phyloP scores from a whole-genome alignment of 2,888 invertebrate species.

The Parnassius apollo region DNA sequence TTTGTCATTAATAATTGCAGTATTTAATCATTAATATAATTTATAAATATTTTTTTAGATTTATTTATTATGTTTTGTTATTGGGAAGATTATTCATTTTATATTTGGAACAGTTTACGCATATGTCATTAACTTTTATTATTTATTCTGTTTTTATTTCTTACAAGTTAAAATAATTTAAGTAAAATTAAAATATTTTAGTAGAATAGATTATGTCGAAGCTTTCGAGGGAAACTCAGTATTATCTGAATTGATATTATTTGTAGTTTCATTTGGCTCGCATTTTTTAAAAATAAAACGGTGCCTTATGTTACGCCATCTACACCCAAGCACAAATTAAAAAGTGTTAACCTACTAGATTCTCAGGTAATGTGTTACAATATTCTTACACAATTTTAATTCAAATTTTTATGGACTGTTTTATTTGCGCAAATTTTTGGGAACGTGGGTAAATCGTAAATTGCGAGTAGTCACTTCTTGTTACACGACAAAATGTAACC shows the following conservation, averaged over 20 bases:
- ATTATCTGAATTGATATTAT: slow-evolving; percentile 51
- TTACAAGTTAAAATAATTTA: slow-evolving; percentile 9
- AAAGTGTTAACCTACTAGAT: too few relatives aligned
- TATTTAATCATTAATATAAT: slow-evolving; percentile 43
- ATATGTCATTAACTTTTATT: not conserved
- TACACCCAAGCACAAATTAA: too few relatives aligned
- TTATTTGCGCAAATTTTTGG: slow-evolving; percentile 1
- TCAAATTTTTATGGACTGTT: too few relatives aligned
- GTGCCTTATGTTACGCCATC: too few relatives aligned
- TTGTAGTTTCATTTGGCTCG: slow-evolving; percentile 41
- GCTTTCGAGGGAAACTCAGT: slow-evolving; percentile 41
- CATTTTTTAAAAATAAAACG: slow-evolving; percentile 1
- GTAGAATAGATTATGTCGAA: not conserved
- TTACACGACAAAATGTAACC: slow-evolving; percentile 52
- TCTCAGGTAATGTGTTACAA: too few relatives aligned
- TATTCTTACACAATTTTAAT: too few relatives aligned
- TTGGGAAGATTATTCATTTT: slow-evolving; percentile 15
- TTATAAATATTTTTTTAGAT: not conserved
- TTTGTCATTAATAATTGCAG: slow-evolving; percentile 46
- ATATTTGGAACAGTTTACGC: not conserved
- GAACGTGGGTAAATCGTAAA: slow-evolving; percentile 10
- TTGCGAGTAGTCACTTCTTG: slow-evolving; percentile 45
- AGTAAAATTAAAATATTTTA: slow-evolving; percentile 8
- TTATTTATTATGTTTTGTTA: not conserved
- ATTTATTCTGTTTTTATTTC: not conserved